These are phyloP conservation scores for Cydia fagiglandana DNA, from an alignment of 1,140 invertebrate genomes.

Conservation along the genomic window DNA sequence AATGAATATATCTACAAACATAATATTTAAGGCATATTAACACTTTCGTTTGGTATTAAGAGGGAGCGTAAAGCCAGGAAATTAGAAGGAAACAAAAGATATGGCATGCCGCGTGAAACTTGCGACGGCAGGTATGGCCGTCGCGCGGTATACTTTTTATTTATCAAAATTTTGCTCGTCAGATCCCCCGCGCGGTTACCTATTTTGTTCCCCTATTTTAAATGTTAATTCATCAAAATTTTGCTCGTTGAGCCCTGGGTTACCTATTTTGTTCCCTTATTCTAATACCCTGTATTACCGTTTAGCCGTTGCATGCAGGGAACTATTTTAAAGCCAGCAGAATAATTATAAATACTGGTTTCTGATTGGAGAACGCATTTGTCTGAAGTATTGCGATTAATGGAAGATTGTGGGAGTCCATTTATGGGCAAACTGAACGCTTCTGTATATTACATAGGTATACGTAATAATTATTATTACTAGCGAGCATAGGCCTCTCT, in stretches of 20 bases:
- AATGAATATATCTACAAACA: background rate
- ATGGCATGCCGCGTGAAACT: too few species aligned
- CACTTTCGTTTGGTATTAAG: background rate
- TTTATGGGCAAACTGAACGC: background rate
- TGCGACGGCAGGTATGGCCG: too few species aligned
- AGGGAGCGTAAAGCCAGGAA: too few species aligned
- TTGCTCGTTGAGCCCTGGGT: too few species aligned
- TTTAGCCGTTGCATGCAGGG: background rate
- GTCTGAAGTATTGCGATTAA: slow-evolving; percentile 2
- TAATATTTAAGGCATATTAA: background rate
- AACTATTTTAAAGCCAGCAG: background rate
- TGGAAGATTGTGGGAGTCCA: background rate
- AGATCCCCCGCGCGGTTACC: too few species aligned
- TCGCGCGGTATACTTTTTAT: too few species aligned
- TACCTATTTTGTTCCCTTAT: background rate
- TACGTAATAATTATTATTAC: too few species aligned
- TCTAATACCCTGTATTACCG: background rate
- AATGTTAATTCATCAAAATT: too few species aligned
- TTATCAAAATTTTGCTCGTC: too few species aligned
- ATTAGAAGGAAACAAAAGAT: too few species aligned
- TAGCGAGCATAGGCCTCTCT: too few species aligned
- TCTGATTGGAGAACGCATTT: background rate
- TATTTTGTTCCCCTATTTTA: background rate
- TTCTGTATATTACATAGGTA: too few species aligned
- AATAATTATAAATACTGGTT: slow-evolving; percentile 21